Evolutionary conservation across 53 echinoderm and acorn worm species (phyloP), one percentile per base, ranked within the genome.

Genomic region (Luidia sarsii): DNA sequence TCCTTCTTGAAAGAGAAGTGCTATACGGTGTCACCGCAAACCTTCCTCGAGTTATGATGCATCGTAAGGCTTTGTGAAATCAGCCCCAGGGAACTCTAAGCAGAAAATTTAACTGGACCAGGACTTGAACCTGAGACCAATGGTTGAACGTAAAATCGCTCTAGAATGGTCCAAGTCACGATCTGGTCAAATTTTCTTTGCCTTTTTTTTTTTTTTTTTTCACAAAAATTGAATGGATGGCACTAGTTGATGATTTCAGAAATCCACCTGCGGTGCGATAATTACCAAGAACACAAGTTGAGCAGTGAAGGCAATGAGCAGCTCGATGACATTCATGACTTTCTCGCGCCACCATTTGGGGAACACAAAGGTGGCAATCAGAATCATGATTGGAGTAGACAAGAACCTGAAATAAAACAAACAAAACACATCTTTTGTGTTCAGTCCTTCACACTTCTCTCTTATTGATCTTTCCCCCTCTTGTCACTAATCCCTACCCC

Each of bases 261-360:
- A 11, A 34, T n/a, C 11, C 23, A 21, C 67, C 94, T n/a, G n/a
- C n/a, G n/a, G n/a, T n/a, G n/a, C n/a, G n/a, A n/a, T n/a, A n/a
- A n/a, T 92, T 87, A 95, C 95, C 90, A 95, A 67, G 57, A 95
- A 95, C n/a, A 87, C 89, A 30, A 90, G 49, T 45, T 91, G 90
- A 5, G 92, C 95, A 32, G 85, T 49, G 37, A 87, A 87, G 1
- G 95, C 95, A 24, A 95, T 87, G 15, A 80, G 64, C 33, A 89
- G 88, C 49, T 95, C 95, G 21, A 95, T 95, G 11, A 88, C 85
- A 52, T 95, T 95, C 92, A 95, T 92, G 29, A 92, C 90, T 65
- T 95, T 95, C 62, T 92, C 95, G 28, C 95, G 64, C 92, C 92
- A 90, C 95, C 95, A 95, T 52, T 95, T 95, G 10, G 92, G 92